Conservation (phyloP, 2,888 invertebrate genomes). For the Theretra japonica region DNA sequence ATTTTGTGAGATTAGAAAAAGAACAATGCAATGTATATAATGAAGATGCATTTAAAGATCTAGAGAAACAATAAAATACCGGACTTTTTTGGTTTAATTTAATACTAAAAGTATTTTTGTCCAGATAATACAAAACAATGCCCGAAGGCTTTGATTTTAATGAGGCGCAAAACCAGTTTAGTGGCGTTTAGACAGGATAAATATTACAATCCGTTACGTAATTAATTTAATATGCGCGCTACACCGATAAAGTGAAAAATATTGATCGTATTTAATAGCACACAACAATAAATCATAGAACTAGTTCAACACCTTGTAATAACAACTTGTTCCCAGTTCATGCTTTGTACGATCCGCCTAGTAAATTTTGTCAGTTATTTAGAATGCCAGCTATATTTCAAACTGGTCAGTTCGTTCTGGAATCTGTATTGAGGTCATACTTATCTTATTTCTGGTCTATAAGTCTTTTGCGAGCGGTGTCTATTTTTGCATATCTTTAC, state of each 20-base stretch:
- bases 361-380: constrained; percentile 68
- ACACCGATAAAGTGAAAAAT: constrained; percentile 68
- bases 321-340: constrained; percentile 68
- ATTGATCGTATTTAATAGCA: constrained; percentile 73
- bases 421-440: constrained; percentile 64
- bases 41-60: too few relatives aligned
- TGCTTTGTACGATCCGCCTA: constrained; percentile 57
- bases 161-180: neutral
- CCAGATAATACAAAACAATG: constrained; percentile 1
- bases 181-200: constrained; percentile 34
- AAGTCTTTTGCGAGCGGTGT: constrained; percentile 52
- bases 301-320: constrained; percentile 77
- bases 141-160: neutral
- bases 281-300: constrained; percentile 75
- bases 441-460: constrained; percentile 63
- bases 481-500: constrained; percentile 58
- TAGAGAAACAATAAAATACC: too few relatives aligned
- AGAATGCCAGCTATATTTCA: constrained; percentile 65
- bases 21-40: too few relatives aligned
- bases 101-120: neutral
- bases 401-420: constrained; percentile 61
- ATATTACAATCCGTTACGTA: constrained; percentile 54
- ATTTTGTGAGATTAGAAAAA: too few relatives aligned
- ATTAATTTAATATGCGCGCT: constrained; percentile 62
- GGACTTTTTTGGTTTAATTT: neutral